Evolutionary conservation across 2,113 vertebrate species (phyloP), one percentile per base, ranked within the genome.

Genomic region (Nipponia nippon): DNA sequence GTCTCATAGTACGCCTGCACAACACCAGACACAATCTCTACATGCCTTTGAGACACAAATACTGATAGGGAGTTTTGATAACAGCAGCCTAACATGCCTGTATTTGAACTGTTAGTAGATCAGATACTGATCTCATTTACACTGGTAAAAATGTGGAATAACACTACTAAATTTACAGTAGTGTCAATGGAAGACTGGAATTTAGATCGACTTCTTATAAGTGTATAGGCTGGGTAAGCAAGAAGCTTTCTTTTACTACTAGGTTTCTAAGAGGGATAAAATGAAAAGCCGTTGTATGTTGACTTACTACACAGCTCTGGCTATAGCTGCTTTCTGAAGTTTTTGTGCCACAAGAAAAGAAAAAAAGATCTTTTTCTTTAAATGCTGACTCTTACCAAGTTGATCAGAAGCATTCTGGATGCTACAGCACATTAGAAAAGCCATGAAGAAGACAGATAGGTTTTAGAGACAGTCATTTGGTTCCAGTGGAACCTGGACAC

Each of bases 401-500:
- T 78, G 21, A 63, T 76, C 36, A 62, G 52, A 83, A 90, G 63
- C 9, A 22, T 73, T 56, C 46, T 84, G 47, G 36, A 38, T 70
- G 40, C 69, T 87, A 44, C 49, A 83, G 55, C 36, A 52, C 50
- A 59, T 94, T 86, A 90, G 56, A 72, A 92, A 66, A 84, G 16
- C 46, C 42, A 38, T 87, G 79, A 80, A 94, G 71, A 90, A 95
- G 75, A 93, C 38, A 42, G 81, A 94, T 80, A 62, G 34, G 52
- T 93, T 93, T 87, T 75, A 87, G 71, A 94, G 69, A 70, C 23
- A 83, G 34, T 50, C n/a, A 69, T 97, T 95, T 90, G 20, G 46
- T 94, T 91, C 76, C 61, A 75, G 59, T 91, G 71, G 92, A 95
- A 93, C 76, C 38, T 83, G 58, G 58, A 82, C 75, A 81, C 2